Evolutionary conservation across 2,888 invertebrate species (phyloP).

Genomic region (Plagodis dolabraria): DNA sequence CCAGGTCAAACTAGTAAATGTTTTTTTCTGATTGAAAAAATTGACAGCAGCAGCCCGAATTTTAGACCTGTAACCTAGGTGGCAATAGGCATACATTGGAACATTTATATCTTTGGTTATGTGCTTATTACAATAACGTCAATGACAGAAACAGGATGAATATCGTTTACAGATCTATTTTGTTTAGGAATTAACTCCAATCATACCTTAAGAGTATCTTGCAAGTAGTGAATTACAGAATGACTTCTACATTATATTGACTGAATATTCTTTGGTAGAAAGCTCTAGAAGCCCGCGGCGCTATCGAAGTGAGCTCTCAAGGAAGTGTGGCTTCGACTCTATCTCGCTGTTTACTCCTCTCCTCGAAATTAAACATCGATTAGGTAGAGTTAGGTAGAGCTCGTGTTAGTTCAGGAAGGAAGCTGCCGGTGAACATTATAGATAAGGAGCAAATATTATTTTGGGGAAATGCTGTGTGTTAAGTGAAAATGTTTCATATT

Average conservation of each 20-base stretch:
- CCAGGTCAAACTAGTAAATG: too few species aligned
- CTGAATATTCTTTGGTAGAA: constrained; percentile 28
- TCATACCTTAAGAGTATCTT: too few species aligned
- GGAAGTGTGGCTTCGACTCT: constrained; percentile 25
- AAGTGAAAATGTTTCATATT: neutral
- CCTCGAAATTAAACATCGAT: constrained; percentile 32
- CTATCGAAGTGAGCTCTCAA: constrained; percentile 30
- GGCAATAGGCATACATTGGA: too few species aligned
- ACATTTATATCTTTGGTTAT: too few species aligned
- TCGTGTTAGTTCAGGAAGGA: constrained; percentile 20
- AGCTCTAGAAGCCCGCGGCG: constrained; percentile 28
- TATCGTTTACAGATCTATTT: too few species aligned
- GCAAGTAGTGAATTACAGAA: neutral
- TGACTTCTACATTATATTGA: neutral
- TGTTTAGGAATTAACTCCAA: too few species aligned
- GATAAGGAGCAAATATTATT: constrained; percentile 13
- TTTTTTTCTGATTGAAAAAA: too few species aligned
- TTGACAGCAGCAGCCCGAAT: too few species aligned
- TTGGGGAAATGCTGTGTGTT: constrained; percentile 1
- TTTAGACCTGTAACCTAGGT: too few species aligned
- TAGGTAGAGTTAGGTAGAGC: constrained; percentile 14
- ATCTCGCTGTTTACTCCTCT: constrained; percentile 24
- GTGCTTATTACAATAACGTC: too few species aligned
- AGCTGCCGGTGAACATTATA: constrained; percentile 4
- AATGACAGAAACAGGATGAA: too few species aligned